phyloP scores from a whole-genome alignment of 2,888 invertebrate genomes.

The Catocala sponsa region DNA sequence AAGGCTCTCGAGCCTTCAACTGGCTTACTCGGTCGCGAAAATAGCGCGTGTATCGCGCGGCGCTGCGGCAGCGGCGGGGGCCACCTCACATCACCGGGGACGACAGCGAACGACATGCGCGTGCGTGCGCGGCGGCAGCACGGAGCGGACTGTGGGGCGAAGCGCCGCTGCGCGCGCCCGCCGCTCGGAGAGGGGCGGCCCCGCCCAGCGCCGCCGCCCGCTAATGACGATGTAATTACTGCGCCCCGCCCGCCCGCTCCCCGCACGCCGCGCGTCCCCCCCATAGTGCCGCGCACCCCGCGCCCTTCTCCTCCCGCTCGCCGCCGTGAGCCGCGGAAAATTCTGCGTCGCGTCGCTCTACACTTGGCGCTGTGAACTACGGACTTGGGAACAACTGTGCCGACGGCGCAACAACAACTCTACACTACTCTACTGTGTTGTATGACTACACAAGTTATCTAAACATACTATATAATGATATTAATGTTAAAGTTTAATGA shows the following conservation, averaged over 20 bases:
- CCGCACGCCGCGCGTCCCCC: conserved; percentile 40
- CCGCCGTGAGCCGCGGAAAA: conserved; percentile 31
- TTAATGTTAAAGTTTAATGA: no score
- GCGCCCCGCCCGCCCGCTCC: conserved; percentile 64
- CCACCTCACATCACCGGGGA: conserved; percentile 85
- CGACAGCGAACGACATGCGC: conserved; percentile 88
- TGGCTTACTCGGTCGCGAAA: conserved; percentile 83
- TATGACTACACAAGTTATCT: no score
- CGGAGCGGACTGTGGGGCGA: conserved; percentile 83
- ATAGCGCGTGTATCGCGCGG: conserved; percentile 82
- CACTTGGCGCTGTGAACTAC: conserved; percentile 18
- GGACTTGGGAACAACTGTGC: conserved; percentile 32
- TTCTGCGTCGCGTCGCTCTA: conserved; percentile 35
- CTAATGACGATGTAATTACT: conserved; percentile 75
- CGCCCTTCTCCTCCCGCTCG: conserved; percentile 22
- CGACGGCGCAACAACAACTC: conserved; percentile 13
- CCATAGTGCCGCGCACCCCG: conserved; percentile 23
- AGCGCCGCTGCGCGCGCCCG: conserved; percentile 78
- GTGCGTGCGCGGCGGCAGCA: conserved; percentile 88
- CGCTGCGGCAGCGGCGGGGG: conserved; percentile 85
- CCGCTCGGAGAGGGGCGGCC: conserved; percentile 67
- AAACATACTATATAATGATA: no score
- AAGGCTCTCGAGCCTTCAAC: conserved; percentile 87
- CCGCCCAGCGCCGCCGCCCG: conserved; percentile 80
- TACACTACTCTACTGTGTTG: background rate